These are phyloP conservation scores for Sinosuthora webbiana DNA, from an alignment of 2,113 vertebrate genomes.

Conservation along the genomic window DNA sequence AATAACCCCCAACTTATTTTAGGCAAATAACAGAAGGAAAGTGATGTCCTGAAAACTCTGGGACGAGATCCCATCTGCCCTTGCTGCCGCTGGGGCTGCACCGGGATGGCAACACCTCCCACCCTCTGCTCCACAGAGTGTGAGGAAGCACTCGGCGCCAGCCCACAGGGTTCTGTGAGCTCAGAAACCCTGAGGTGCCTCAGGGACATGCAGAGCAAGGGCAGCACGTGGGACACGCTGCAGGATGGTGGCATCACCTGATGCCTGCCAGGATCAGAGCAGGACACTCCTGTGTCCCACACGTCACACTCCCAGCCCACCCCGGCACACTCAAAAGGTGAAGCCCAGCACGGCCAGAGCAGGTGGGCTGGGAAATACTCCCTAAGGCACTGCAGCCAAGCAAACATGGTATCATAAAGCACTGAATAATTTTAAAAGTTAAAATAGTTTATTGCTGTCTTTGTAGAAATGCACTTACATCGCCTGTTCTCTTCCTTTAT, in stretches of 20 bases:
- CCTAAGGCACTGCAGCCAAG: neutral
- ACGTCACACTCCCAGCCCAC: neutral
- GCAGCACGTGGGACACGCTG: rapidly evolving
- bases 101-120: neutral
- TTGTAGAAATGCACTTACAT: conserved; percentile 73
- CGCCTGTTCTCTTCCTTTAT: conserved; percentile 23
- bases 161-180: neutral
- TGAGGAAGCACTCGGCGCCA: rapidly evolving
- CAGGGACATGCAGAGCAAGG: rapidly evolving
- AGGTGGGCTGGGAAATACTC: neutral
- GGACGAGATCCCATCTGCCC: neutral
- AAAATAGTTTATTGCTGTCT: conserved; percentile 72
- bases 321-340: rapidly evolving
- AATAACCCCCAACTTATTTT: neutral
- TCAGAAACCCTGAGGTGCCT: neutral
- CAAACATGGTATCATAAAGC: conserved; percentile 19
- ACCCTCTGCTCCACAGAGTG: neutral
- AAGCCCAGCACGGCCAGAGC: neutral
- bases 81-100: neutral
- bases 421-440: conserved; percentile 36
- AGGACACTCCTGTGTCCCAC: neutral
- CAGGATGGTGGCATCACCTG: neutral
- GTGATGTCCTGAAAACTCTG: neutral
- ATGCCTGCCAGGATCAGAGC: rapidly evolving
- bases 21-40: neutral